Base-by-base conservation (phyloP, 1,140 invertebrate genomes). In the Lasioglossum baleicum region DNA sequence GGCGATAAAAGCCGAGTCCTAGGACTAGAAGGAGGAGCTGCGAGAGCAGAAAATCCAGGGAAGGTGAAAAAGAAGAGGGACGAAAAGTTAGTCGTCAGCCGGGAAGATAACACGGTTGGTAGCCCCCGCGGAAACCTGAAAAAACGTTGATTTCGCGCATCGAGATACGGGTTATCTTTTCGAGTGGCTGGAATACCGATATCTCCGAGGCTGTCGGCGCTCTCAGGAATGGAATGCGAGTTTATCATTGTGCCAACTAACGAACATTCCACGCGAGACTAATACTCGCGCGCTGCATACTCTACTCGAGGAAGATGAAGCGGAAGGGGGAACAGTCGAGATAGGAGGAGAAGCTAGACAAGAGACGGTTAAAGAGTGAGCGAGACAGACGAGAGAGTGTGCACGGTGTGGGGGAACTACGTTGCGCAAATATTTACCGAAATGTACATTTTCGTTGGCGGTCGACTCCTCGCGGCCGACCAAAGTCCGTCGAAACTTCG, bases 231-330 rank as follows among this genome's bases (percentile, higher is more conserved):
- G 81, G 85, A 87, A 83, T 75, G 87, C 72, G 76, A 75, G 58
- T 75, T 87, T 88, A 87, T 88, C 85, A 71, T 75, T 73, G 60
- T 85, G 76, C 76, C 79, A 70, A 83, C 79, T 83, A 83, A 87
- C 78, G 69, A 80, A 83, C 75, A 82, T 87, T 87, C 68, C 83
- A 20, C 13, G 61, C 61, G 60, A 20, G 71, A 35, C 42, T 73
- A 69, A 79, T 77, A 44, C 51, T 2, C 48, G 56, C 42, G 53
- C 15, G 65, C 40, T 56, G 42, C 65, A 53, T 58, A 56, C 51
- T n/a, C 70, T 1, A 1, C 53, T 51, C 17, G 58, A 8, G 7
- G 20, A 35, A 31, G 51, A 22, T 26, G n/a, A 44, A n/a, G 20
- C 22, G 67, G 31, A 64, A n/a, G 42, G 35, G 56, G 22, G n/a